Base-by-base conservation (phyloP, 30 jellyfish, hydroid and myxozoan genomes). In the Morbakka virulenta region DNA sequence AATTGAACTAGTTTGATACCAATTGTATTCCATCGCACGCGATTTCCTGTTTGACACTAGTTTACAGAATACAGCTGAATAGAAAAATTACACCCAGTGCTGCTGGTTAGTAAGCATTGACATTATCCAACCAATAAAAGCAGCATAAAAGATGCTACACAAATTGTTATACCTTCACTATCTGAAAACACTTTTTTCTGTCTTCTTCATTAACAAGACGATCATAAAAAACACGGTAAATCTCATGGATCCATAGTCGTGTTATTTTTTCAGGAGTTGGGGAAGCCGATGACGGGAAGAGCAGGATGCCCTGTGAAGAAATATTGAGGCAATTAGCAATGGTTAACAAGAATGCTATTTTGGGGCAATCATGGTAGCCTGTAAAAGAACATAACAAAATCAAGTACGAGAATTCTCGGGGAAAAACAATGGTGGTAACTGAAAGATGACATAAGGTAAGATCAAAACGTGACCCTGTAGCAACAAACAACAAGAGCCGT, bases 161-260 rank as follows among this genome's bases (percentile, higher is more conserved):
- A 61, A 22, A 2, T 61, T 21, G 0, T 3, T 35, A 21, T 61
- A 79, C 89, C 82, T 79, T 79, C 23, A 79, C 89, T 24, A 79
- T 65, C 12, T 66, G 68, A 50, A 79, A 79, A 75, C 66, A 79
- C n/a, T 79, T 79, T 51, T 68, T 64, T 49, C 82, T 29, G 67
- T 79, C 89, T 33, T 67, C 66, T 21, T 79, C 76, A 33, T 66
- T 82, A 29, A 67, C 81, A 14, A 79, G 67, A 20, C 89, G 81
- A 50, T 79, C 89, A 20, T 79, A 79, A 66, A 79, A 79, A n/a
- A 79, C 89, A 20, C 89, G 80, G 57, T 79, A 79, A 1, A 79
- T 82, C 52, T 79, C 89, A 52, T 79, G 89, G 21, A 79, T 79
- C 89, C 89, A 79, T 31, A 79, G 35, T 3, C 89, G 81, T 0